These are phyloP conservation scores for Champsocephalus gunnari DNA, from an alignment of 2,797 vertebrate genomes.

Conservation along the genomic window DNA sequence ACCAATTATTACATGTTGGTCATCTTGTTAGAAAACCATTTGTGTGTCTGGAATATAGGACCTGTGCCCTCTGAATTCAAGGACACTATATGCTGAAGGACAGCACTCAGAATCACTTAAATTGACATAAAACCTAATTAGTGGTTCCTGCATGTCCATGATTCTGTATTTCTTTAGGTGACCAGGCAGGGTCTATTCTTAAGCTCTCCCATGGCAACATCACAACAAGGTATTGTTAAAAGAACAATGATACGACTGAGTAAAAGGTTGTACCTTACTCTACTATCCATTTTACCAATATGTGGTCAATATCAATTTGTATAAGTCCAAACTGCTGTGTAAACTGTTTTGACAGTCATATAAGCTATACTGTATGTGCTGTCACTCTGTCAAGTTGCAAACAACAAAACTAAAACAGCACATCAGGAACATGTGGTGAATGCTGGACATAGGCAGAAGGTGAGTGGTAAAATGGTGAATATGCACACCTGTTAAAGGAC, in stretches of 20 bases:
- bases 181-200: constrained; percentile 39
- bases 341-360: constrained; percentile 31
- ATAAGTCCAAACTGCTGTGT: constrained; percentile 35
- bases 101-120: constrained; percentile 67
- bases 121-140: constrained; percentile 78
- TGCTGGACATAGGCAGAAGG: constrained; percentile 41
- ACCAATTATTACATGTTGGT: constrained; percentile 67
- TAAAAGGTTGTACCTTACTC: constrained; percentile 18
- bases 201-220: constrained; percentile 26
- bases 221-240: constrained; percentile 18
- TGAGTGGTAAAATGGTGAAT: constrained; percentile 41
- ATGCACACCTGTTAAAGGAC: constrained; percentile 34
- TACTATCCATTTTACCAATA: constrained; percentile 8
- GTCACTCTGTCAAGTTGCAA: constrained; percentile 69
- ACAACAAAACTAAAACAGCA: constrained; percentile 52
- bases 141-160: constrained; percentile 66
- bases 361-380: constrained; percentile 53
- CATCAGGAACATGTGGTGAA: constrained; percentile 30
- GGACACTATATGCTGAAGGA: constrained; percentile 66
- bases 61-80: constrained; percentile 61
- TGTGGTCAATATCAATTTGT: constrained; percentile 32
- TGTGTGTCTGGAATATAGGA: constrained; percentile 55
- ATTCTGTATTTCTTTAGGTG: constrained; percentile 67
- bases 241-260: constrained; percentile 11
- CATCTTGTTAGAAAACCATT: constrained; percentile 70